Base-by-base conservation (phyloP, 2,113 vertebrate genomes). In the Platycercus adscitus region DNA sequence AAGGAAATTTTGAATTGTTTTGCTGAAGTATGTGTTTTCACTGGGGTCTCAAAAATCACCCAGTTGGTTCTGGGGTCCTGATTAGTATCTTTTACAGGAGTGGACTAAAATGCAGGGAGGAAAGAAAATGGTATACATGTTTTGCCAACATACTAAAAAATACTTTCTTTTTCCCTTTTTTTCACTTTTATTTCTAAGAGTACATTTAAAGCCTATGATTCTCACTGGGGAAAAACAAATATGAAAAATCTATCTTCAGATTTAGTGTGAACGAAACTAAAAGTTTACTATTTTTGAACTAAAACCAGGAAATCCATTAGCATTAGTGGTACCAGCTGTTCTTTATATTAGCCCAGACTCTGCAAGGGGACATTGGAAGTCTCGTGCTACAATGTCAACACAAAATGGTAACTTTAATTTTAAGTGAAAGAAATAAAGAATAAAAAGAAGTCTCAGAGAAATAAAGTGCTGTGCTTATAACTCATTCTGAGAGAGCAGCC, bases 281-380 rank as follows among this genome's bases (percentile, higher is more conserved):
- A 95, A 97, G 31, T 93, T 93, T 95, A 91, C 86, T 60, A 35
- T 93, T 89, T 86, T 96, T 97, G 92, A 96, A 95, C 88, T 95
- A 94, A 93, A 94, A 69, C 94, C 95, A 97, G 86, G 91, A 96
- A 95, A 95, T 96, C 93, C 95, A 95, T 96, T 94, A 96, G 88
- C 81, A 84, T 96, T 91, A 96, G 90, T 93, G 83, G 70, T 89
- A 97, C 88, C 88, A 96, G 88, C 88, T 96, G 92, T 92, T 88
- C 47, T 85, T 81, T 65, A 49, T 92, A 52, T 84, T 64, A 81
- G 65, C 50, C 77, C 77, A 95, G 58, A 56, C 58, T 84, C 95
- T 46, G 73, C 44, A 87, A 94, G 60, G 72, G 64, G 77, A 96
- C 77, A 46, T 41, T 86, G 49, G 31, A 92, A 92, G 73, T 71